Base-by-base conservation (phyloP, 2,797 vertebrate genomes). In the Acestrorhynchus altus region DNA sequence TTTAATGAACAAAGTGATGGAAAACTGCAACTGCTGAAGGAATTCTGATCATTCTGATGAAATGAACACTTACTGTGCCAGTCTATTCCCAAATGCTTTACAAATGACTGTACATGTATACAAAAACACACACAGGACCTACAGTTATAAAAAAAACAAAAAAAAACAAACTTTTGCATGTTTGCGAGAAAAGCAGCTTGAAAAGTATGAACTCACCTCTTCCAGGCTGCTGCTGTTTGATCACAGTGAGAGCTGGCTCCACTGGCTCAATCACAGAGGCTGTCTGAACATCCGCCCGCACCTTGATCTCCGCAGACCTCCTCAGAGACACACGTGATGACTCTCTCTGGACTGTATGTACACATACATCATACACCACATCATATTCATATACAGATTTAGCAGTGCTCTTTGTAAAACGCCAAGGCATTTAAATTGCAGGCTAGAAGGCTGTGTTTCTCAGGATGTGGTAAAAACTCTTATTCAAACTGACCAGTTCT, bases 261-360 rank as follows among this genome's bases (percentile, higher is more conserved):
- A 40, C 4, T 0, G 78, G 56, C 39, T 91, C 89, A 0, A 76
- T 79, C 12, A 74, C 73, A 12, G 89, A 76, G 2, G 85, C 71
- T 77, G 81, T 83, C 81, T 79, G 87, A 68, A 84, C 70, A 24
- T 88, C 88, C 13, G 84, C 83, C 31, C 72, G 80, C 49, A 78
- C 44, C 44, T 81, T 91, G 49, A 90, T 75, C 74, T 93, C 91
- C 22, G 83, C 54, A 0, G 89, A 90, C 72, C 89, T 92, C 85
- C 83, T 90, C 69, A 88, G 51, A 20, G 90, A 93, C 74, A 90
- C 78, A 0, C 82, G 83, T 6, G 90, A 92, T 0, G 83, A 77
- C 84, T 89, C 90, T 78, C 91, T 89, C 72, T 92, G 89, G 85
- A 93, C 93, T 94, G 82, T 2, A 72, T 20, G 70, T 54, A 72